Conservation (phyloP, 2,113 vertebrate species). For the Lepisosteus oculatus region DNA sequence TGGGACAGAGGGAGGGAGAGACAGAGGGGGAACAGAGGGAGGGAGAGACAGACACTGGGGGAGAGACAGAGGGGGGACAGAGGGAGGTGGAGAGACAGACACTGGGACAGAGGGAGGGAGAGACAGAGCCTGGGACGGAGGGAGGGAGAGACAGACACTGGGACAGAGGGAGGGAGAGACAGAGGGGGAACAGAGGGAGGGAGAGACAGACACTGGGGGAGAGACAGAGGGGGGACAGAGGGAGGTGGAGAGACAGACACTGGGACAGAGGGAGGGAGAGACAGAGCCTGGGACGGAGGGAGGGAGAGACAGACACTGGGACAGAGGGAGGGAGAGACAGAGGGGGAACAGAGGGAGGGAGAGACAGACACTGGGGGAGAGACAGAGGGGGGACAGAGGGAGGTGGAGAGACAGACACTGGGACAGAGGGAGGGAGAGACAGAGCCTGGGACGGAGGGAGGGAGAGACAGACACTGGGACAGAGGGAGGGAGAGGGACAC, state of each 20-base stretch:
- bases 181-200: neutral
- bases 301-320: slow-evolving; percentile 12
- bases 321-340: slow-evolving; percentile 15
- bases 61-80: neutral
- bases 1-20: slow-evolving; percentile 24
- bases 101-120: neutral
- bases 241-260: slow-evolving; percentile 11
- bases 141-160: too few relatives aligned
- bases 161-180: too few relatives aligned
- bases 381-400: slow-evolving; percentile 18
- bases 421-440: neutral
- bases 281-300: slow-evolving; percentile 7
- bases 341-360: slow-evolving; percentile 17
- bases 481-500: slow-evolving; percentile 2
- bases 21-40: slow-evolving; percentile 18
- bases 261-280: slow-evolving; percentile 8
- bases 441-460: neutral
- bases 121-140: too few relatives aligned
- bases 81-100: slow-evolving; percentile 10
- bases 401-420: slow-evolving; percentile 4
- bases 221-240: neutral
- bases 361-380: slow-evolving; percentile 21
- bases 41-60: neutral
- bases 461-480: slow-evolving; percentile 17
- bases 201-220: too few relatives aligned